Evolutionary conservation across 2,797 vertebrate species (phyloP).

Genomic region (Martes flavigula): DNA sequence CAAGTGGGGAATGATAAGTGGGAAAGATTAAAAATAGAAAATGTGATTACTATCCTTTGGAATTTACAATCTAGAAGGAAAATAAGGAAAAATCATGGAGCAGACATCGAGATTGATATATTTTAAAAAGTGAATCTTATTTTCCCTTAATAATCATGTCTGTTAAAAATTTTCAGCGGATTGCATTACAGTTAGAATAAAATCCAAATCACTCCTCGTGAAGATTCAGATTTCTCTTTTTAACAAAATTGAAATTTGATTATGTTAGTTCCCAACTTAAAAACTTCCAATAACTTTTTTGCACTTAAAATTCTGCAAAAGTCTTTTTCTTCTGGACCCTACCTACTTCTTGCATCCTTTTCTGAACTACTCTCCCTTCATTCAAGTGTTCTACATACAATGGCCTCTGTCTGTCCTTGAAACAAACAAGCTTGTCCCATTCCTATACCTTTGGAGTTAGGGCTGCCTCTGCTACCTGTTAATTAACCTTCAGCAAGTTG

Average conservation of each 20-base stretch:
- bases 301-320: not conserved
- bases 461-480: not conserved
- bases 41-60: not conserved
- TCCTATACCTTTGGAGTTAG: not conserved
- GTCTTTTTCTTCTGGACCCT: not conserved
- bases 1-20: not conserved
- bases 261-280: not conserved
- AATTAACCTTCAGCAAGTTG: not conserved
- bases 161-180: not conserved
- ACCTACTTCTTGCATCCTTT: not conserved
- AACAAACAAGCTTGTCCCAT: not conserved
- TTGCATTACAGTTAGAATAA: not conserved
- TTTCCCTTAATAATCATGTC: not conserved
- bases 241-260: not conserved
- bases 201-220: not conserved
- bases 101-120: not conserved
- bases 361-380: not conserved
- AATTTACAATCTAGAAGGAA: not conserved
- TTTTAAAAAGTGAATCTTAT: constrained; percentile 14
- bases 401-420: not conserved
- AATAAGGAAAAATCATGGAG: not conserved
- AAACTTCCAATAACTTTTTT: not conserved
- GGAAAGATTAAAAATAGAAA: not conserved
- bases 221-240: not conserved
- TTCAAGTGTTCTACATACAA: not conserved